Evolutionary conservation across 2,888 invertebrate species (phyloP), one percentile per base, ranked within the genome.

Genomic region (Pandemis cinnamomeana): DNA sequence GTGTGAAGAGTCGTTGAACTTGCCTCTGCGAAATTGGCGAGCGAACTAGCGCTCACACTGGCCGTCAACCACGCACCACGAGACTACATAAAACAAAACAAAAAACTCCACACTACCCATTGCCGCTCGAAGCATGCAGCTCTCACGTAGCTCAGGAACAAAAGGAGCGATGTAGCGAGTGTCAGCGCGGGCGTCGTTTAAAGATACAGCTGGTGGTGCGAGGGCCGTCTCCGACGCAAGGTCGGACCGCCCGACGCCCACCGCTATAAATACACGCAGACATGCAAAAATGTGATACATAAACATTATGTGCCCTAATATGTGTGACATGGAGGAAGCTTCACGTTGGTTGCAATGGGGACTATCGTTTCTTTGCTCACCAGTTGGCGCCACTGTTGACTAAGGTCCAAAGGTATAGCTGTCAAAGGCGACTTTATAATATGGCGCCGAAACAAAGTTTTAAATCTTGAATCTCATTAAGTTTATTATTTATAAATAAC

Each of bases 21-120:
- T 91, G 90, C 89, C 87, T 88, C 85, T 84, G 92, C 92, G 87
- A 92, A 93, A 93, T 93, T 93, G 92, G 92, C 92, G 87, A 89
- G 87, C 88, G 85, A 86, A 88, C 86, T 81, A 82, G 84, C 82
- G 86, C 88, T 88, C 88, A 85, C 83, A 80, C 79, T 79, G 88
- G 85, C 87, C 88, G 86, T 58, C 81, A 83, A 82, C 80, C 77
- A 76, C 83, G 80, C 82, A 81, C 78, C 78, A 77, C 62, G 61
- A 42, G 48, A 55, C 71, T 20, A 20, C 63, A 53, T 13, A n/a
- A 27, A 66, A n/a, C n/a, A 13, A 71, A 67, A 48, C 20, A 72
- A 75, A 72, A 68, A 68, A 71, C 73, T 62, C 53, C 67, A 67
- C 71, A 5, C 4, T 20, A 76, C 83, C 76, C 86, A 87, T 81